Percentiles rank a stretch among this genome's conserved stretches.
These are phyloP conservation scores for Drosophila seguyi DNA, from an alignment of 1,140 invertebrate genomes.

Conservation along the genomic window DNA sequence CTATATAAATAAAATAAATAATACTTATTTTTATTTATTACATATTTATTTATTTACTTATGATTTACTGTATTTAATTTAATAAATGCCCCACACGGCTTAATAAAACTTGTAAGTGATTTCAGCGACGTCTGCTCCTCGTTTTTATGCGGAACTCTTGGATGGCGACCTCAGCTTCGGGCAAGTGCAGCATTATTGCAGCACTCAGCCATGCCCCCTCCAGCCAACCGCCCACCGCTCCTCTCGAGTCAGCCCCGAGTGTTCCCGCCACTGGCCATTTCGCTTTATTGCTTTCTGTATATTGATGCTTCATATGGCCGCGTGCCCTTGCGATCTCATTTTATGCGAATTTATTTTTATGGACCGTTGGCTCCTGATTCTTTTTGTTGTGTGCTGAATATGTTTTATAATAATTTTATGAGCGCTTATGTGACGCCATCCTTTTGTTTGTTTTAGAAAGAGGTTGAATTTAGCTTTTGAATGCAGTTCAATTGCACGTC, in stretches of 20 bases:
- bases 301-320: slow-evolving; percentile 51
- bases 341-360: slow-evolving; percentile 53
- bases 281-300: slow-evolving; percentile 63
- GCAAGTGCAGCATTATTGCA: slow-evolving; percentile 60
- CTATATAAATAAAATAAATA: too few relatives aligned
- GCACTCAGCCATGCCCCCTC: slow-evolving; percentile 1
- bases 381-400: slow-evolving; percentile 38
- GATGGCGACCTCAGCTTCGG: slow-evolving; percentile 29
- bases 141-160: slow-evolving; percentile 32
- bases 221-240: neutral
- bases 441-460: slow-evolving; percentile 22
- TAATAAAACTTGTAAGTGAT: slow-evolving; percentile 20
- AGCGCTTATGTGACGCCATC: slow-evolving; percentile 19
- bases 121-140: slow-evolving; percentile 8
- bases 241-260: neutral
- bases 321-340: slow-evolving; percentile 40
- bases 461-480: slow-evolving; percentile 6
- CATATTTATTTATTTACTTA: neutral
- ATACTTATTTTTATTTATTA: neutral
- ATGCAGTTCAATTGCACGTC: slow-evolving; percentile 17
- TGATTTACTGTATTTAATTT: neutral
- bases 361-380: slow-evolving; percentile 44
- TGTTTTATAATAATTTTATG: slow-evolving; percentile 53
- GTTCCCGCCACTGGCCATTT: slow-evolving; percentile 33
- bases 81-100: slow-evolving; percentile 1